These are phyloP conservation scores for Eristalis tenax DNA, from an alignment of 2,888 invertebrate genomes.

Conservation along the genomic window DNA sequence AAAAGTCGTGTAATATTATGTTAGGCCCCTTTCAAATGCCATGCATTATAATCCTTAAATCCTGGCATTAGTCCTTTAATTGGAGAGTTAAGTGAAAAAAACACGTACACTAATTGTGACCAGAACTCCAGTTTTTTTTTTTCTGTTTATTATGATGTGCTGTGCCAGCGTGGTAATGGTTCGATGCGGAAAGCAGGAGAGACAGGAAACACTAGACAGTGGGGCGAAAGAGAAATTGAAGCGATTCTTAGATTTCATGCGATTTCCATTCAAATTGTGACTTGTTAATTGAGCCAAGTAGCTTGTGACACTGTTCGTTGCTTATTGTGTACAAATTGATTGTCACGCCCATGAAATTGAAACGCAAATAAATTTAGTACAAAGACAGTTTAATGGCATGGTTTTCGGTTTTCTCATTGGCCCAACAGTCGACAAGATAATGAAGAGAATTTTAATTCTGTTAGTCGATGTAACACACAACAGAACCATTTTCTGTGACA, in stretches of 20 bases:
- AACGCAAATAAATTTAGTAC: too few relatives aligned
- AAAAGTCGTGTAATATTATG: conserved; percentile 18
- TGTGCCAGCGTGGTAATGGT: background rate
- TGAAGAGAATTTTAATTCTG: too few relatives aligned
- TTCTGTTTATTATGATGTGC: background rate
- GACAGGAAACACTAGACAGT: background rate
- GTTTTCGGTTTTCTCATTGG: too few relatives aligned
- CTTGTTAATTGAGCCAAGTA: too few relatives aligned
- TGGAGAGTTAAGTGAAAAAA: conserved; percentile 19
- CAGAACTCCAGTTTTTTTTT: background rate
- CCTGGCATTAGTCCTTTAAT: conserved; percentile 6
- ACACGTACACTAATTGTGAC: conserved; percentile 1
- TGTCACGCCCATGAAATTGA: background rate
- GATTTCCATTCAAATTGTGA: too few relatives aligned
- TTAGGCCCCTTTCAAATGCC: background rate
- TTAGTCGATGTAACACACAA: too few relatives aligned
- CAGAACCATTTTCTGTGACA: background rate
- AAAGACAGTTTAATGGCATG: too few relatives aligned
- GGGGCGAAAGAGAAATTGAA: background rate
- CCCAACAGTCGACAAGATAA: too few relatives aligned
- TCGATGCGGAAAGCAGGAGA: background rate
- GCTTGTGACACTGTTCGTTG: too few relatives aligned
- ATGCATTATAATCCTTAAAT: background rate
- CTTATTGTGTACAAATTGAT: too few relatives aligned
- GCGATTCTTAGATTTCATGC: too few relatives aligned